A percentile compares a stretch with the other conserved stretches of the same genome.
Conservation (phyloP, 2,888 invertebrate species). For the Sinelater perroti region DNA sequence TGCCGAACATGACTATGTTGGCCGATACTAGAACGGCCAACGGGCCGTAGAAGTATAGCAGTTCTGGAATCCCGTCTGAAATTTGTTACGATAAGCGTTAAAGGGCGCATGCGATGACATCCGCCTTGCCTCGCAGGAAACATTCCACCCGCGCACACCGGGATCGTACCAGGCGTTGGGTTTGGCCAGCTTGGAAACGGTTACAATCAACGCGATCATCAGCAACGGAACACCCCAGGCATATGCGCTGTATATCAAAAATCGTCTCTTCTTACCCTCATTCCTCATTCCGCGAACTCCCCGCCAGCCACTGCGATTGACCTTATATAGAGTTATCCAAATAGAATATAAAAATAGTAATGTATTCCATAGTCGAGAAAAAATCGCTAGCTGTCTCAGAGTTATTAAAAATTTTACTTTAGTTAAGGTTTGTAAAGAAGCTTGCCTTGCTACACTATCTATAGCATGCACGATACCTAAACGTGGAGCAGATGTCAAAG, state of each 20-base stretch:
- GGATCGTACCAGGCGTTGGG: slow-evolving; percentile 23
- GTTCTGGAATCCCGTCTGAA: slow-evolving; percentile 65
- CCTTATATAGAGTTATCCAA: neutral
- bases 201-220: slow-evolving; percentile 24
- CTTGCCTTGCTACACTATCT: neutral
- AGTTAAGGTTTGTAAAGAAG: too few species aligned
- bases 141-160: slow-evolving; percentile 17
- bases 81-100: too few species aligned
- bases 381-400: too few species aligned
- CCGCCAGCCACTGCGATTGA: slow-evolving; percentile 35
- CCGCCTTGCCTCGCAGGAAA: neutral
- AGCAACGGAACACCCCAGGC: slow-evolving; percentile 39
- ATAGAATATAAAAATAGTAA: neutral
- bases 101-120: too few species aligned
- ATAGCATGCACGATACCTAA: too few species aligned
- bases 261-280: slow-evolving; percentile 34
- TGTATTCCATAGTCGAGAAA: too few species aligned
- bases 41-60: slow-evolving; percentile 77
- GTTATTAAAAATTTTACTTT: too few species aligned
- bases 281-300: slow-evolving; percentile 30
- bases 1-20: slow-evolving; percentile 73
- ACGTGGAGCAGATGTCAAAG: neutral
- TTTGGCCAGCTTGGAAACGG: neutral
- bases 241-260: slow-evolving; percentile 37
- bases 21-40: slow-evolving; percentile 70